These are phyloP conservation scores for Tethea ocularis DNA, from an alignment of 2,888 invertebrate genomes.

Conservation along the genomic window DNA sequence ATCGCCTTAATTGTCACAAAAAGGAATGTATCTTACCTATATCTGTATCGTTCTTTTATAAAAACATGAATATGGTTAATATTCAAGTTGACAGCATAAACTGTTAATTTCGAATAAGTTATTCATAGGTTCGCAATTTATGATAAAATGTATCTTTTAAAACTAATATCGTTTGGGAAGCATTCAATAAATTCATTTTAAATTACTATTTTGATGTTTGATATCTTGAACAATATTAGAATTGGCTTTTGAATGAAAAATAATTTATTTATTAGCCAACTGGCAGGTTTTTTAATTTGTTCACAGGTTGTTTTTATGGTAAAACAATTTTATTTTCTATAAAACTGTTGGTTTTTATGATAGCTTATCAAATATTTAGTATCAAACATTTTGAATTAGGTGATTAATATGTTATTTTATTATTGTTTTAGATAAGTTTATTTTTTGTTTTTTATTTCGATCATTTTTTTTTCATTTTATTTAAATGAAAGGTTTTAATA, in stretches of 20 bases:
- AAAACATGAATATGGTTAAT: background rate
- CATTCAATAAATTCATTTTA: background rate
- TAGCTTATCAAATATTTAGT: background rate
- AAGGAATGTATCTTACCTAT: background rate
- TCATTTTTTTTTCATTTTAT: no score
- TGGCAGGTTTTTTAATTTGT: background rate
- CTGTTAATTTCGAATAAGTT: background rate
- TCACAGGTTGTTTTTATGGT: background rate
- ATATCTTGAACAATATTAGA: background rate
- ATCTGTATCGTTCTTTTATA: background rate
- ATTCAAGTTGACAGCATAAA: background rate
- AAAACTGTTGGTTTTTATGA: background rate
- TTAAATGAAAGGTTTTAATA: no score
- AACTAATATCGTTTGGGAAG: background rate
- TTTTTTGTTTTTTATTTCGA: background rate
- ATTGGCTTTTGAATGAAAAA: background rate
- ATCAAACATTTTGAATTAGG: background rate
- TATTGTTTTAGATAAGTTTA: background rate
- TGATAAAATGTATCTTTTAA: background rate
- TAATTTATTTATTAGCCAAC: background rate
- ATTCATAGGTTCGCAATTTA: background rate
- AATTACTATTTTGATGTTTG: background rate
- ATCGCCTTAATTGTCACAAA: no score
- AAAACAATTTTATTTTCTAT: background rate
- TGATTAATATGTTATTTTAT: background rate